Evolutionary conservation across 2,797 vertebrate genomes (phyloP).

Genomic region (Gallinago nigripennis): DNA sequence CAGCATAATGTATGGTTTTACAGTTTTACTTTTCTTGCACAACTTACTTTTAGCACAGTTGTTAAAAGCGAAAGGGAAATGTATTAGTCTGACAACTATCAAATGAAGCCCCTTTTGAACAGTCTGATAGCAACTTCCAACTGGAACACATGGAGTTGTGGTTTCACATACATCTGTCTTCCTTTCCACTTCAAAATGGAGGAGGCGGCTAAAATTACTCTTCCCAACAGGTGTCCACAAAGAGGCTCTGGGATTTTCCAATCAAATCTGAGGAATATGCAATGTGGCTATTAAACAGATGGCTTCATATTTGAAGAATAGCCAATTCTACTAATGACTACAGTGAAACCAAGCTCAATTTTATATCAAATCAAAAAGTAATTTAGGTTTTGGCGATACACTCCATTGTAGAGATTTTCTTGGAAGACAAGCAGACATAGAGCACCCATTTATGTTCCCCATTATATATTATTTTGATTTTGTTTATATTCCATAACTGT

Average conservation of each 20-base stretch:
- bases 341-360: slow-evolving; percentile 32
- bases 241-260: slow-evolving; percentile 55
- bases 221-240: slow-evolving; percentile 60
- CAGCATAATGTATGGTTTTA: background rate
- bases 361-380: slow-evolving; percentile 1
- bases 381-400: background rate
- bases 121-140: background rate
- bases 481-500: background rate
- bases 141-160: background rate
- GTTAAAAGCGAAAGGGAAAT: background rate
- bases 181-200: slow-evolving; percentile 59
- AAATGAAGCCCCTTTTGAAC: background rate
- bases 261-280: slow-evolving; percentile 56
- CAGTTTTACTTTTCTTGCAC: background rate
- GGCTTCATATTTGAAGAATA: slow-evolving; percentile 42
- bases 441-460: background rate
- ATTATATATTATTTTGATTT: background rate
- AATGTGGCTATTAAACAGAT: slow-evolving; percentile 49
- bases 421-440: background rate
- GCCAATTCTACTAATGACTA: slow-evolving; percentile 15
- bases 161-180: slow-evolving; percentile 46
- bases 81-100: background rate
- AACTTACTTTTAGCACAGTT: background rate
- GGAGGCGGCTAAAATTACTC: slow-evolving; percentile 53
- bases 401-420: background rate